Evolutionary conservation across 2,888 invertebrate genomes (phyloP).

Genomic region (Diplolepis rosae): DNA sequence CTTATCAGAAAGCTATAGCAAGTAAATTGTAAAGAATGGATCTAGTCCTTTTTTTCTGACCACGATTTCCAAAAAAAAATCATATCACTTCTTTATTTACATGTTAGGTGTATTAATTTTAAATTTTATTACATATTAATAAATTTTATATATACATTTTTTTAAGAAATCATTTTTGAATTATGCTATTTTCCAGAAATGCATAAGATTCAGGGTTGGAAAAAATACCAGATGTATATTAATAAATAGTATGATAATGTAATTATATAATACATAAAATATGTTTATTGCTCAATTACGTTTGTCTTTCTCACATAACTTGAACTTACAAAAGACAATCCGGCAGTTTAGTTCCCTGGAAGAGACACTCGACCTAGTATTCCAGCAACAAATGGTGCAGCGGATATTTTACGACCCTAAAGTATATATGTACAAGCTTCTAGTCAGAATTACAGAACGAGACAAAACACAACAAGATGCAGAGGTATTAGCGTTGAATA

Average conservation of each 20-base stretch:
- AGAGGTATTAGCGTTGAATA: conserved; percentile 46
- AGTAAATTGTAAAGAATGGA: background rate
- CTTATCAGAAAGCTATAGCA: background rate
- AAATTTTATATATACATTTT: no score
- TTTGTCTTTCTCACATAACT: background rate
- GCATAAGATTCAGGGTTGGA: background rate
- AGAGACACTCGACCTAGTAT: conserved; percentile 15
- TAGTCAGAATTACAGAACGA: conserved; percentile 18
- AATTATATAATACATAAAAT: background rate
- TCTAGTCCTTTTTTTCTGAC: background rate
- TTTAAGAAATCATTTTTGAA: no score
- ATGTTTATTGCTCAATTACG: background rate
- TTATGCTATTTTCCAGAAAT: no score
- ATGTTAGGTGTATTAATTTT: no score
- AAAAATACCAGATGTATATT: background rate
- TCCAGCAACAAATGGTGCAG: background rate
- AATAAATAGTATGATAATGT: background rate
- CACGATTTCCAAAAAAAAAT: background rate
- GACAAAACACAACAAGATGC: conserved; percentile 19
- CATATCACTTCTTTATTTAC: no score
- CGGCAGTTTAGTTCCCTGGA: conserved; percentile 5
- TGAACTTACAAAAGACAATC: conserved; percentile 15
- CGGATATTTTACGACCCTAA: conserved; percentile 10
- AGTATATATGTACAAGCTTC: conserved; percentile 12
- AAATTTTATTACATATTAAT: no score